Conservation (phyloP, 2,888 invertebrate species). For the Nomada hirtipes region DNA sequence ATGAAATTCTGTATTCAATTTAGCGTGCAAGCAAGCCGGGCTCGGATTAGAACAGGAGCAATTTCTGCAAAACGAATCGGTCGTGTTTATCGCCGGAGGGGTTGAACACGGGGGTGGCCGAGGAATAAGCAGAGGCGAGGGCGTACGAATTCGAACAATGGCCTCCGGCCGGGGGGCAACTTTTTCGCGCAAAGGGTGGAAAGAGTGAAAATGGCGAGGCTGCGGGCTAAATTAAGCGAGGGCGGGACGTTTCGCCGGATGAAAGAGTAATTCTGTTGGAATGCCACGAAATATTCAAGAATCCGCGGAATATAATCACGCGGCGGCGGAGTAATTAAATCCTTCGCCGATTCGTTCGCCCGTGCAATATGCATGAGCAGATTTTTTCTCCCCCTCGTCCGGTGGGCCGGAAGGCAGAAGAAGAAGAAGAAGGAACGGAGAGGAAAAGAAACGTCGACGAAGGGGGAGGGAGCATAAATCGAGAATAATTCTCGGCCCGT, state of each 20-base stretch:
- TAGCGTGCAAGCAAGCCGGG: too few relatives aligned
- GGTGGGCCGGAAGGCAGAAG: too few relatives aligned
- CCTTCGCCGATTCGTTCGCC: slow-evolving; percentile 55
- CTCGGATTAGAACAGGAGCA: too few relatives aligned
- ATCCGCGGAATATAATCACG: slow-evolving; percentile 40
- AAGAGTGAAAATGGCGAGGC: too few relatives aligned
- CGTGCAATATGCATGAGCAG: slow-evolving; percentile 66
- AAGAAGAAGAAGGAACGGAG: not conserved
- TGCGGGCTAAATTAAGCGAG: too few relatives aligned
- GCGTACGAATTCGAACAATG: too few relatives aligned
- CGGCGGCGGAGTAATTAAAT: slow-evolving; percentile 58
- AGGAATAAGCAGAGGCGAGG: not conserved
- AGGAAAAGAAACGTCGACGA: not conserved
- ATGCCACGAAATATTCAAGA: slow-evolving; percentile 54
- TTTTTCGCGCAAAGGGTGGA: too few relatives aligned
- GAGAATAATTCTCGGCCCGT: slow-evolving; percentile 28
- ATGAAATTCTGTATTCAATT: too few relatives aligned
- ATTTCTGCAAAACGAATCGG: too few relatives aligned
- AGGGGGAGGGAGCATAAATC: slow-evolving; percentile 27
- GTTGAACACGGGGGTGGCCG: not conserved
- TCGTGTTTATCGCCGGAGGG: too few relatives aligned
- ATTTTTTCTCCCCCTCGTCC: not conserved
- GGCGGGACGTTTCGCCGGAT: not conserved
- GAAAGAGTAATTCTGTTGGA: slow-evolving; percentile 48
- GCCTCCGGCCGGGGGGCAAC: too few relatives aligned